A percentile compares a stretch with the other conserved stretches of the same genome.
phyloP scores from a whole-genome alignment of 2,113 vertebrate genomes.

The Myocastor coypus region DNA sequence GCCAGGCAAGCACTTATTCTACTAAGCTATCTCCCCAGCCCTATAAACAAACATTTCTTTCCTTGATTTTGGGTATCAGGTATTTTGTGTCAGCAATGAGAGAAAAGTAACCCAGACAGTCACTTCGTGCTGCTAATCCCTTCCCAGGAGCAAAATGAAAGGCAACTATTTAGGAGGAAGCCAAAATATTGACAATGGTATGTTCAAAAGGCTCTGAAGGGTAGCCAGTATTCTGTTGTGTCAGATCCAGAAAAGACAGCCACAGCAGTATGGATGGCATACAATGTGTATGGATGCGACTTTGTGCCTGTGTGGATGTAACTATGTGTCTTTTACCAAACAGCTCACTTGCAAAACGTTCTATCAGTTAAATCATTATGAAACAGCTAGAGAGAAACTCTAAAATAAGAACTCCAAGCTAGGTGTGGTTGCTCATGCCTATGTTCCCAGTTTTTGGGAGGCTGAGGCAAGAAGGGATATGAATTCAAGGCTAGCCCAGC shows the following conservation, averaged over 20 bases:
- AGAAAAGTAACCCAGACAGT: neutral
- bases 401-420: slow-evolving; percentile 12
- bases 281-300: neutral
- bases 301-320: neutral
- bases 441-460: neutral
- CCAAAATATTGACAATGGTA: slow-evolving; percentile 29
- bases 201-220: neutral
- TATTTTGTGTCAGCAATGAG: too few species aligned
- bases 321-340: slow-evolving; percentile 16
- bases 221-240: neutral
- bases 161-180: neutral
- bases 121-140: neutral
- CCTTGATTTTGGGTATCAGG: too few species aligned
- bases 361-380: neutral
- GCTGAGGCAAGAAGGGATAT: neutral
- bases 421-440: neutral
- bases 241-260: slow-evolving; percentile 5
- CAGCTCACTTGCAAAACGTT: neutral
- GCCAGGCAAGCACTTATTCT: too few species aligned
- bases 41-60: too few species aligned
- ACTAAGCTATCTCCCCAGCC: too few species aligned
- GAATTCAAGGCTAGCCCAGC: neutral
- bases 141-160: neutral
- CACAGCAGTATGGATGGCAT: neutral
- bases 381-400: slow-evolving; percentile 29